phyloP scores from a whole-genome alignment of 2,797 vertebrate genomes.

The Chelon labrosus region DNA sequence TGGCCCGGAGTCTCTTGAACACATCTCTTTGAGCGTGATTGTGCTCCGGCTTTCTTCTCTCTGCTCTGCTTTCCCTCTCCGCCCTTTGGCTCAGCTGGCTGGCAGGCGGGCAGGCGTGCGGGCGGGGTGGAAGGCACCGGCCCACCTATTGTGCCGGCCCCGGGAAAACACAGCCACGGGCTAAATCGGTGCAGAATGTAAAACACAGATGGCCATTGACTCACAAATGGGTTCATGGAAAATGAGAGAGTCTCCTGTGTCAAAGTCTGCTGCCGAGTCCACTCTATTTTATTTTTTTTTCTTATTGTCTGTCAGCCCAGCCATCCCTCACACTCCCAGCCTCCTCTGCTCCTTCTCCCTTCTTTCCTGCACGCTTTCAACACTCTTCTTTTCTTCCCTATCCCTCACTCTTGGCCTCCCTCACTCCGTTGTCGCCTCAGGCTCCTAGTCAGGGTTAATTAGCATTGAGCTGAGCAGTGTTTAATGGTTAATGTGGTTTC shows the following conservation, averaged over 20 bases:
- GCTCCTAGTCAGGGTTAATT: constrained; percentile 79
- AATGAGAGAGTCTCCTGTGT: constrained; percentile 61
- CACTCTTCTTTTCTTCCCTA: constrained; percentile 22
- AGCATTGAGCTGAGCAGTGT: constrained; percentile 72
- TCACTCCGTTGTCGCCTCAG: constrained; percentile 58
- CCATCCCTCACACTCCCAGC: constrained; percentile 21
- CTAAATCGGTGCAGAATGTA: constrained; percentile 75
- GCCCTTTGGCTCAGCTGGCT: constrained; percentile 47
- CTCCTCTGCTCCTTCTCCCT: constrained; percentile 4
- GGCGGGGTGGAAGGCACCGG: constrained; percentile 31
- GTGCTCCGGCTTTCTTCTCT: constrained; percentile 49
- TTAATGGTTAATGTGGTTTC: constrained; percentile 79
- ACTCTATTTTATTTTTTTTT: constrained; percentile 15
- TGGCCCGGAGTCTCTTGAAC: constrained; percentile 73
- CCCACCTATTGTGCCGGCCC: constrained; percentile 66
- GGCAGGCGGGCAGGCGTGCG: constrained; percentile 30
- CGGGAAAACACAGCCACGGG: constrained; percentile 56
- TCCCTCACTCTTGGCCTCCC: constrained; percentile 30
- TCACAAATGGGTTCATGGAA: constrained; percentile 74
- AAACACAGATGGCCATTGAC: constrained; percentile 79
- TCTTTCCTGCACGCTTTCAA: not conserved
- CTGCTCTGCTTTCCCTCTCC: constrained; percentile 43
- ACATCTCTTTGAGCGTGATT: constrained; percentile 62
- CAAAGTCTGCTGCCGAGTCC: constrained; percentile 40
- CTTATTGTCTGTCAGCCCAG: constrained; percentile 53